These are phyloP conservation scores for Leucophenga varia DNA, from an alignment of 1,140 invertebrate genomes.

Conservation along the genomic window DNA sequence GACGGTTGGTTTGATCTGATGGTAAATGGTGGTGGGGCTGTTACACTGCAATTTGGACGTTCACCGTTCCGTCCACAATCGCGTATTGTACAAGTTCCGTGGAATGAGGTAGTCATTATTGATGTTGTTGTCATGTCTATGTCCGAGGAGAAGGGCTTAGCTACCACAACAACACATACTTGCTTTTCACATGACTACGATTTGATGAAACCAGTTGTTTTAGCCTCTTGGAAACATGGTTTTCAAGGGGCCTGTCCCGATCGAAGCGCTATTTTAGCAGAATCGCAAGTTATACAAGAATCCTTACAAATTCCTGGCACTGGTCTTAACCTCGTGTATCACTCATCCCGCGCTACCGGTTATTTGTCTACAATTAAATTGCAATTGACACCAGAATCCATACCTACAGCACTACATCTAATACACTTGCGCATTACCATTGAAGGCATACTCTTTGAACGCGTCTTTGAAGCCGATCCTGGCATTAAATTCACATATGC, in stretches of 20 bases:
- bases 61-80: conserved; percentile 87
- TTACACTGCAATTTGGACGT: conserved; percentile 90
- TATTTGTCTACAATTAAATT: conserved; percentile 94
- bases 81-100: conserved; percentile 91
- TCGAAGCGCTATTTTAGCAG: conserved; percentile 86
- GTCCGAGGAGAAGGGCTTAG: conserved; percentile 70
- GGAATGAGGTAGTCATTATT: conserved; percentile 95
- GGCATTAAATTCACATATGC: conserved; percentile 95
- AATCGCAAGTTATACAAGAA: conserved; percentile 95
- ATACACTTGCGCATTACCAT: conserved; percentile 91
- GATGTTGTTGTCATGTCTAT: conserved; percentile 84
- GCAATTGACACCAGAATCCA: conserved; percentile 83
- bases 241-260: conserved; percentile 94
- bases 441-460: conserved; percentile 91
- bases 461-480: conserved; percentile 92
- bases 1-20: conserved; percentile 95
- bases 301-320: conserved; percentile 90
- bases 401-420: conserved; percentile 77
- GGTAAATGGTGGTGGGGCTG: conserved; percentile 95
- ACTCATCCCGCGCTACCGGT: conserved; percentile 87
- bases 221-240: conserved; percentile 95
- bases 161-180: conserved; percentile 66
- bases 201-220: conserved; percentile 87
- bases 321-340: conserved; percentile 90
- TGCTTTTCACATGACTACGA: conserved; percentile 92